Conservation (phyloP, 2,888 invertebrate genomes). For the Smittia sp. region DNA sequence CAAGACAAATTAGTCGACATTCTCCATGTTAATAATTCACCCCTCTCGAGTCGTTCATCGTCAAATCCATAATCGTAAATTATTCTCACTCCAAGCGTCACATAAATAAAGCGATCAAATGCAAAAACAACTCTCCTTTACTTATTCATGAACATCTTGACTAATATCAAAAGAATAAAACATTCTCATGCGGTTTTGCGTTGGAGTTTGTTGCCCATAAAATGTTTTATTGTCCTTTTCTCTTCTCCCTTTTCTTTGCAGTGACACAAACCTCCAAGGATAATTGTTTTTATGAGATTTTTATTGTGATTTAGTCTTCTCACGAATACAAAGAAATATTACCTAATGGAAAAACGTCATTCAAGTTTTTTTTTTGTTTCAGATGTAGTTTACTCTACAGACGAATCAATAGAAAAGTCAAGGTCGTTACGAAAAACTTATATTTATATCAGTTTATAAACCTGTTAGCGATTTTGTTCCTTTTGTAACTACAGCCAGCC, state of each 20-base stretch:
- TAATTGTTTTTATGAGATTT: slow-evolving; percentile 38
- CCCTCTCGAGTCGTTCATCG: slow-evolving; percentile 33
- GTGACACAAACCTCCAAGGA: neutral
- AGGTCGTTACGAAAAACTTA: too few species aligned
- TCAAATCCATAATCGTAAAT: slow-evolving; percentile 39
- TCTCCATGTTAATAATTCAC: slow-evolving; percentile 32
- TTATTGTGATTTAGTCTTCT: slow-evolving; percentile 35
- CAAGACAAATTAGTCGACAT: neutral
- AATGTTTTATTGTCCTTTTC: slow-evolving; percentile 33
- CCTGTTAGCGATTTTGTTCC: neutral
- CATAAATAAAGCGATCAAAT: slow-evolving; percentile 40
- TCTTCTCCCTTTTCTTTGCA: neutral
- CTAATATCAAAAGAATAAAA: slow-evolving; percentile 35
- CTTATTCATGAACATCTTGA: slow-evolving; percentile 39
- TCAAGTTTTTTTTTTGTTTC: neutral
- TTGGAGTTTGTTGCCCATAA: slow-evolving; percentile 22
- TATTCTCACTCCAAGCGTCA: slow-evolving; percentile 31
- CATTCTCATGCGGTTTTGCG: neutral
- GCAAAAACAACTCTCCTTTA: slow-evolving; percentile 36
- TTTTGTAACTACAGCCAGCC: neutral
- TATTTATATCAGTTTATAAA: too few species aligned
- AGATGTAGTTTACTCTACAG: neutral
- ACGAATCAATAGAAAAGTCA: slow-evolving; percentile 34
- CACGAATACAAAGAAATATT: slow-evolving; percentile 25
- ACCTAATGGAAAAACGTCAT: neutral